Evolutionary conservation across 2,113 vertebrate species (phyloP), one percentile per base, ranked within the genome.

Genomic region (Gulo gulo): DNA sequence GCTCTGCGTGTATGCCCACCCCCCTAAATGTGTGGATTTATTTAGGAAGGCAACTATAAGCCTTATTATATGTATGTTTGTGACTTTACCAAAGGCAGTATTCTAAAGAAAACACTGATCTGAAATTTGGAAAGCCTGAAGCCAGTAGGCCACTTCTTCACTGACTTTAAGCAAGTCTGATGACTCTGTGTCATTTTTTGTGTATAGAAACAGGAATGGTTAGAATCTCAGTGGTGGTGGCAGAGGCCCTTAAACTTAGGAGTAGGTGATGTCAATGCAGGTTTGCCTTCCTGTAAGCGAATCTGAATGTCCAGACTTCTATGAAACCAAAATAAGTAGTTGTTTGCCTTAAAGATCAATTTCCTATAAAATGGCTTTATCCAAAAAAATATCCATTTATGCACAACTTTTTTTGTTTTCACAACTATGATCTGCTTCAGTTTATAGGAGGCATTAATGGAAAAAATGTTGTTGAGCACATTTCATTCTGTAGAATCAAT

Each of bases 21-120:
- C 95, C 94, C 95, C 26, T 96, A 98, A 97, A 88, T 93, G 73
- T 92, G 69, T 96, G 94, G 59, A 82, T 98, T 98, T 98, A 97
- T 98, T 98, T 98, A 94, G 42, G 34, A 88, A 91, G 61, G 91
- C 92, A 97, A 50, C 81, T 94, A 42, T 97, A 92, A 97, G 81
- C 52, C 55, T 98, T 97, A 92, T 87, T 93, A 95, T 74, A 95
- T 74, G 29, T 36, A 34, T 80, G 34, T 88, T 85, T 91, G 84
- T 94, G 88, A 16, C 42, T 94, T 95, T 83, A 45, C 71, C 92
- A 89, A 84, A 73, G 45, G n/a, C 39, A 57, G 0, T 84, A 82
- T 95, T 4, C 61, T 61, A 96, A 91, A 83, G 52, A 91, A 94
- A 96, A 50, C 47, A 63, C 50, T 91, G n/a, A 78, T 73, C 63